Conservation (phyloP, 2,888 invertebrate species). For the Autographa gamma region DNA sequence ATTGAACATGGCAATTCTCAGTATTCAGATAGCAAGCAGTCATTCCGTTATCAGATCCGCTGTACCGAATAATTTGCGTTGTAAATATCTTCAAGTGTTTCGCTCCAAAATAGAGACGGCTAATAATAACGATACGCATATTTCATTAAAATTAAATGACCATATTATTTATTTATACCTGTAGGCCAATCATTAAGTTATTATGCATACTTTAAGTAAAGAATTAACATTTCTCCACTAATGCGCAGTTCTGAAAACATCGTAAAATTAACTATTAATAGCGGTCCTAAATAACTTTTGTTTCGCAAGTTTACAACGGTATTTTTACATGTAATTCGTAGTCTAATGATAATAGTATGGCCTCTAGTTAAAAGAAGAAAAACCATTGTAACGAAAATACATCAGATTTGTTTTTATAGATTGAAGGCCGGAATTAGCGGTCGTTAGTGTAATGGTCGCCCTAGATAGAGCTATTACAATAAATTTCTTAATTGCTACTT, state of each 20-base stretch:
- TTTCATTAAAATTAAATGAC: neutral
- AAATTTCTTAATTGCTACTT: slow-evolving; percentile 85
- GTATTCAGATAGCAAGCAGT: slow-evolving; percentile 2
- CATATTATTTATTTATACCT: neutral
- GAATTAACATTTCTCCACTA: slow-evolving; percentile 24
- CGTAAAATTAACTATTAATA: slow-evolving; percentile 10
- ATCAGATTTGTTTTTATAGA: slow-evolving; percentile 54
- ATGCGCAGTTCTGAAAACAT: slow-evolving; percentile 31
- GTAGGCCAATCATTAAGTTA: slow-evolving; percentile 18
- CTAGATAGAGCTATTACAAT: slow-evolving; percentile 82
- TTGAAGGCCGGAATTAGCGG: slow-evolving; percentile 75
- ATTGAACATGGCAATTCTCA: slow-evolving; percentile 30
- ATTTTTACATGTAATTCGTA: slow-evolving; percentile 33
- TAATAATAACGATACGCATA: neutral
- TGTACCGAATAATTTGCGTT: slow-evolving; percentile 2
- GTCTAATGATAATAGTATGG: slow-evolving; percentile 49
- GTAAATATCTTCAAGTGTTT: neutral
- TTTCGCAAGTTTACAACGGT: slow-evolving; percentile 24
- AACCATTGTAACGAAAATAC: slow-evolving; percentile 36
- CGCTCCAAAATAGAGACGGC: neutral
- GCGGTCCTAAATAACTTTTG: slow-evolving; percentile 22
- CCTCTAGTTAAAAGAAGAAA: slow-evolving; percentile 31
- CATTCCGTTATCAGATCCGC: neutral
- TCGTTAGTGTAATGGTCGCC: slow-evolving; percentile 82
- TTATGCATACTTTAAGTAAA: slow-evolving; percentile 18